phyloP scores from a whole-genome alignment of 2,113 vertebrate species.

The Probosciger aterrimus region DNA sequence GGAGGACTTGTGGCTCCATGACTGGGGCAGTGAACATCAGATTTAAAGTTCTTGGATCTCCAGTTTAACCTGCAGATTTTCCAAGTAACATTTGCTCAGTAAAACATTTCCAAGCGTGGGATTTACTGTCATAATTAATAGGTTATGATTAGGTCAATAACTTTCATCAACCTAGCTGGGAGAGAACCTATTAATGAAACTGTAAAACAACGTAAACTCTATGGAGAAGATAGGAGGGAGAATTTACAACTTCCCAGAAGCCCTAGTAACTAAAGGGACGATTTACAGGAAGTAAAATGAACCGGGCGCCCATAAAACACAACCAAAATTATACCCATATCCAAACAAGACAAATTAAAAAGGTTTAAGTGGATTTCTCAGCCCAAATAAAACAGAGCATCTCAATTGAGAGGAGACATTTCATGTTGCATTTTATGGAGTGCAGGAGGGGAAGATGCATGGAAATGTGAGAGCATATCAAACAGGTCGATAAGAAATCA shows the following conservation, averaged over 20 bases:
- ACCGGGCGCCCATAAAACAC: constrained; percentile 63
- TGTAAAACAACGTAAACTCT: constrained; percentile 73
- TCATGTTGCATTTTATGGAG: constrained; percentile 22
- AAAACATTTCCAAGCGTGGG: constrained; percentile 57
- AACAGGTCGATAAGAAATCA: constrained; percentile 34
- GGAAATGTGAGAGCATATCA: neutral
- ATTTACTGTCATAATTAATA: constrained; percentile 77
- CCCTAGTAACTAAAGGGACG: constrained; percentile 64
- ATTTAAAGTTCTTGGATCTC: constrained; percentile 61
- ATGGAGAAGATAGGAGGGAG: constrained; percentile 45
- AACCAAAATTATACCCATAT: constrained; percentile 60
- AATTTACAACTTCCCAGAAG: constrained; percentile 76
- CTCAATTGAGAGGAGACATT: constrained; percentile 26
- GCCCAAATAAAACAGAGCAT: constrained; percentile 52
- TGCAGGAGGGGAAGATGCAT: constrained; percentile 39
- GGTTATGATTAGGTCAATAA: constrained; percentile 78
- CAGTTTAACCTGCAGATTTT: constrained; percentile 50
- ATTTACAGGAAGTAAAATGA: constrained; percentile 77
- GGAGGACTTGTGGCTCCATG: accelerated
- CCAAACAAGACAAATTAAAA: constrained; percentile 70
- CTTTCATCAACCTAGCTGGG: constrained; percentile 70
- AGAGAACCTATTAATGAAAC: constrained; percentile 70
- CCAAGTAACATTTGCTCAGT: constrained; percentile 63
- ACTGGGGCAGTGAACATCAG: neutral
- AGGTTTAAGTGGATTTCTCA: constrained; percentile 52